Conservation (phyloP, 2,113 vertebrate species). For the Solea solea region DNA sequence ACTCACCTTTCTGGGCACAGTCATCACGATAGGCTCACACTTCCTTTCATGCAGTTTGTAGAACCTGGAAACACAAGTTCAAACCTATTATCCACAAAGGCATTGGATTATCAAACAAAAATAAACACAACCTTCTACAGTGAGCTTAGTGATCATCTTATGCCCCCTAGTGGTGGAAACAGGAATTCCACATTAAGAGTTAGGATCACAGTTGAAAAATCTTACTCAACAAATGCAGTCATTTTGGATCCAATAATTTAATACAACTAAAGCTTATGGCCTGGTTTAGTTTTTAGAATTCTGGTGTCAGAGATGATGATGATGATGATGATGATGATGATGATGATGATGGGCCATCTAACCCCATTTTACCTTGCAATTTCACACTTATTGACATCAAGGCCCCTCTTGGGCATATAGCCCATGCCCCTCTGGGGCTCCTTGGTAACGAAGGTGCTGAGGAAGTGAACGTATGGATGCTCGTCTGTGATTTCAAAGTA, state of each 20-base stretch:
- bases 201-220: background rate
- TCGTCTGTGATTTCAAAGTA: slow-evolving; percentile 99
- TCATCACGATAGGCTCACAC: slow-evolving; percentile 98
- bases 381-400: slow-evolving; percentile 98
- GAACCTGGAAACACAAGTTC: slow-evolving; percentile 84
- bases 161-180: slow-evolving; percentile 70
- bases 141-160: slow-evolving; percentile 2
- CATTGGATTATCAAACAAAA: background rate
- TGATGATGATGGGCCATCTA: background rate
- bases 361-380: slow-evolving; percentile 88
- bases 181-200: background rate
- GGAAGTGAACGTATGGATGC: slow-evolving; percentile 94
- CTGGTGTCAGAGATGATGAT: background rate
- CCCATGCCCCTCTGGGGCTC: slow-evolving; percentile 99
- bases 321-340: background rate
- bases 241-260: no score
- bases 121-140: background rate
- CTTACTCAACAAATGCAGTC: background rate
- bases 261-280: no score
- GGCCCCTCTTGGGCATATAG: slow-evolving; percentile 96
- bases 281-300: background rate
- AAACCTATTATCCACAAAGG: slow-evolving; percentile 9
- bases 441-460: slow-evolving; percentile 94
- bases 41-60: slow-evolving; percentile 97
- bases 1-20: slow-evolving; percentile 96